phyloP scores from a whole-genome alignment of 2,888 invertebrate genomes.

The Reticulitermes lucifugus region DNA sequence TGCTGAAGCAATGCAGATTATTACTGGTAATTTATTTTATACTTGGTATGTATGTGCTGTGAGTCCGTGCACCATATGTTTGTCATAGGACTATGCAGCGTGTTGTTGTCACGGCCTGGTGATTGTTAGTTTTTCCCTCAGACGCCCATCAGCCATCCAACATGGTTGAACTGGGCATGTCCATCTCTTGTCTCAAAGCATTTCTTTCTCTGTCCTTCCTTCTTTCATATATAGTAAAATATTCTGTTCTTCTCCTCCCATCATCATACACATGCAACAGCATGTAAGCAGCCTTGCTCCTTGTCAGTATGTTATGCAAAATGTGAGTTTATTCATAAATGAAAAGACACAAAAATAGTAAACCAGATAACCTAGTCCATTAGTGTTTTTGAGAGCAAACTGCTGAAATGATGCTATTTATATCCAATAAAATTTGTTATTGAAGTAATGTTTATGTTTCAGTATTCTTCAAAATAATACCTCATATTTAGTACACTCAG shows the following conservation, averaged over 20 bases:
- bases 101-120: slow-evolving; percentile 9
- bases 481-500: too few relatives aligned
- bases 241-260: slow-evolving; percentile 27
- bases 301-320: slow-evolving; percentile 38
- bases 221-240: neutral
- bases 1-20: slow-evolving; percentile 20
- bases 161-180: neutral
- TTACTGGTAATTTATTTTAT: slow-evolving; percentile 46
- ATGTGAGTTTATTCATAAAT: slow-evolving; percentile 43
- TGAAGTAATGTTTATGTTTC: slow-evolving; percentile 27
- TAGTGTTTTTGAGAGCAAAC: slow-evolving; percentile 52
- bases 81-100: slow-evolving; percentile 42
- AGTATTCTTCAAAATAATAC: neutral
- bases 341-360: slow-evolving; percentile 49
- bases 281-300: slow-evolving; percentile 29
- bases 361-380: slow-evolving; percentile 52
- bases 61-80: slow-evolving; percentile 4
- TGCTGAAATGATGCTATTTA: slow-evolving; percentile 52
- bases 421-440: slow-evolving; percentile 51
- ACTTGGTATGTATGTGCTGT: slow-evolving; percentile 3
- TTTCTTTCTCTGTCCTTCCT: slow-evolving; percentile 6
- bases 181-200: neutral
- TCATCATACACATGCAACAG: neutral
- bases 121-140: neutral
- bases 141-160: neutral